These are phyloP conservation scores for Chauna torquata DNA, from an alignment of 2,113 vertebrate genomes.

Conservation along the genomic window DNA sequence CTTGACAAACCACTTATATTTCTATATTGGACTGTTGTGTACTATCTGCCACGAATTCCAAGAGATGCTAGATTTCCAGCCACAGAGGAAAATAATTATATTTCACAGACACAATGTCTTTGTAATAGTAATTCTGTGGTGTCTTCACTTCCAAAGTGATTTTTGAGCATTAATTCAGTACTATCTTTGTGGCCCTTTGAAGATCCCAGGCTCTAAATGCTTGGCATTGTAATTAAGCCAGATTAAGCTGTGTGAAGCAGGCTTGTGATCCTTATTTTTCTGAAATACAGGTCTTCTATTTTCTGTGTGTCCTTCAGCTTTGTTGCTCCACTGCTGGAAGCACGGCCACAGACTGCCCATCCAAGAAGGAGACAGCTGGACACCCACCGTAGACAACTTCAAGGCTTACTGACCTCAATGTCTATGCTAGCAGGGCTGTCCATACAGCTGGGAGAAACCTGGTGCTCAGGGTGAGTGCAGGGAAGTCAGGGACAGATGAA, in stretches of 20 bases:
- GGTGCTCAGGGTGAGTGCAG: neutral
- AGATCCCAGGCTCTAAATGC: neutral
- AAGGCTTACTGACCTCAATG: neutral
- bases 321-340: neutral
- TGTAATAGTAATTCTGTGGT: neutral
- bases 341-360: accelerated
- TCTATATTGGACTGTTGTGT: neutral
- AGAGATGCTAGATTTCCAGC: neutral
- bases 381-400: neutral
- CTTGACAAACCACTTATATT: neutral
- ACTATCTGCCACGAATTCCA: neutral
- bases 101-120: neutral
- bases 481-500: neutral
- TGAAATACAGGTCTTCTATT: accelerated
- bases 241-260: neutral
- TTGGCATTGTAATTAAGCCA: neutral
- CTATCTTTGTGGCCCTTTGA: neutral
- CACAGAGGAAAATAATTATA: neutral
- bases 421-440: neutral
- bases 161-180: neutral
- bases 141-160: neutral
- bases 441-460: neutral
- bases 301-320: neutral
- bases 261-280: neutral
- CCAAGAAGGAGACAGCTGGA: neutral